phyloP scores from a whole-genome alignment of 2,888 invertebrate species.

The Belgica antarctica region DNA sequence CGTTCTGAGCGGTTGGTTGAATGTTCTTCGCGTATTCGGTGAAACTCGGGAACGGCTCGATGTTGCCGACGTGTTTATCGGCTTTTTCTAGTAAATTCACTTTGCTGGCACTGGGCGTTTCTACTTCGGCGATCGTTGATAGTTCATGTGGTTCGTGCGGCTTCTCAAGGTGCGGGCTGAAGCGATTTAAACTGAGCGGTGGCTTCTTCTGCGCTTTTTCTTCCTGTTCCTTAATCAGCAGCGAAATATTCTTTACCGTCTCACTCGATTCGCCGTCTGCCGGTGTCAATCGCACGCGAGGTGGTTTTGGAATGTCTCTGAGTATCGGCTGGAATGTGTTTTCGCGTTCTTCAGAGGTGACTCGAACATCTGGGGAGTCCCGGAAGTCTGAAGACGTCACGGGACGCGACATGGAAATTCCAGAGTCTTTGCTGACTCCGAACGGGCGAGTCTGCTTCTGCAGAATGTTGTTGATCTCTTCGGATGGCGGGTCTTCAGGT shows the following conservation, averaged over 20 bases:
- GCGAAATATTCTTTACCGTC: slow-evolving; percentile 46
- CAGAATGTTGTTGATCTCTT: slow-evolving; percentile 41
- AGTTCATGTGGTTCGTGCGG: slow-evolving; percentile 59
- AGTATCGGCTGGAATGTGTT: slow-evolving; percentile 50
- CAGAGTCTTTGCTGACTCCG: slow-evolving; percentile 53
- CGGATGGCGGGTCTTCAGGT: slow-evolving; percentile 41
- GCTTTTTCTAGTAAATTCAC: slow-evolving; percentile 43
- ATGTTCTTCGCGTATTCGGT: slow-evolving; percentile 21
- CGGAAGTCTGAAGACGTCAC: slow-evolving; percentile 50
- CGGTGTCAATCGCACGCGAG: not conserved
- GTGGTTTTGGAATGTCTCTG: slow-evolving; percentile 52
- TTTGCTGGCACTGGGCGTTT: slow-evolving; percentile 62
- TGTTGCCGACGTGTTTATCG: not conserved
- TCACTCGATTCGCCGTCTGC: slow-evolving; percentile 46
- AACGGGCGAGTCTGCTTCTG: slow-evolving; percentile 46
- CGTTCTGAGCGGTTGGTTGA: not conserved
- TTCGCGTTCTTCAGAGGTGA: slow-evolving; percentile 13
- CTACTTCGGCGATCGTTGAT: slow-evolving; percentile 68
- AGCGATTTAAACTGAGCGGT: slow-evolving; percentile 23
- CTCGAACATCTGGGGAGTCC: slow-evolving; percentile 45
- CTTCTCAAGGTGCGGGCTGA: slow-evolving; percentile 51
- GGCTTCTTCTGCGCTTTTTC: slow-evolving; percentile 1
- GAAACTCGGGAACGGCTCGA: slow-evolving; percentile 28
- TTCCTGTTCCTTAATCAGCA: slow-evolving; percentile 9
- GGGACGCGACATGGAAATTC: slow-evolving; percentile 53